Base-by-base conservation (phyloP, 1,140 invertebrate genomes). In the Doryteuthis pealeii region DNA sequence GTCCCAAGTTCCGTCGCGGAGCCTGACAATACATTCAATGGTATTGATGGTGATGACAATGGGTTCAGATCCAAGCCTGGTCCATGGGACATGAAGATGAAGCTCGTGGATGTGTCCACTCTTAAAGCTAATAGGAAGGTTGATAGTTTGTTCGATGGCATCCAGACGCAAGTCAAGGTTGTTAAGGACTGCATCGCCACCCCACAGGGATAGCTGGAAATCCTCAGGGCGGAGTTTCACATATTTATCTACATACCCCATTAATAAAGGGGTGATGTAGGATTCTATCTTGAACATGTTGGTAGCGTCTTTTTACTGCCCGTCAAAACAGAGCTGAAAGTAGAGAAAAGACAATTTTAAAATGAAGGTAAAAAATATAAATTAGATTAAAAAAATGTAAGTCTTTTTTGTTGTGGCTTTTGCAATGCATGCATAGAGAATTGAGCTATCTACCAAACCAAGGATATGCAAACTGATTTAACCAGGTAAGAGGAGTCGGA, bases 191-290 rank as follows among this genome's bases (percentile, higher is more conserved):
- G 94, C 96, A 89, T 96, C 96, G 71, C 96, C 96, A 78, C 94
- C 94, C 96, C 96, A 98, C 81, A 98, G 88, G 45, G 96, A 98
- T 14, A 99, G 92, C 94, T 97, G 87, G 65, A 90, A 95, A 90
- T 98, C 95, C 85, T 96, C 94, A 33, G 94, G 92, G 77, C 94
- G 93, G 78, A 98, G 93, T 86, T 96, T 95, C 22, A 98, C 95
- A 91, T 98, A 98, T 89, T 96, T 96, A 84, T 96, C 95, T 79
- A 98, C 93, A 90, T 98, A 96, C 86, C 94, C 95, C 76, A 98
- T 89, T 82, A 98, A 90, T 79, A 97, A 93, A 15, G 96, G 95
- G 70, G 96, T 96, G 73, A 99, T 93, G 85, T 97, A 98, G 0
- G 90, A 91, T 74, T 91, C 90, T 28, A 91, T 81, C 78, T 90